Evolutionary conservation across 35 echinoderm and acorn worm species (phyloP).

Genomic region (Ophiothrix spiculata): DNA sequence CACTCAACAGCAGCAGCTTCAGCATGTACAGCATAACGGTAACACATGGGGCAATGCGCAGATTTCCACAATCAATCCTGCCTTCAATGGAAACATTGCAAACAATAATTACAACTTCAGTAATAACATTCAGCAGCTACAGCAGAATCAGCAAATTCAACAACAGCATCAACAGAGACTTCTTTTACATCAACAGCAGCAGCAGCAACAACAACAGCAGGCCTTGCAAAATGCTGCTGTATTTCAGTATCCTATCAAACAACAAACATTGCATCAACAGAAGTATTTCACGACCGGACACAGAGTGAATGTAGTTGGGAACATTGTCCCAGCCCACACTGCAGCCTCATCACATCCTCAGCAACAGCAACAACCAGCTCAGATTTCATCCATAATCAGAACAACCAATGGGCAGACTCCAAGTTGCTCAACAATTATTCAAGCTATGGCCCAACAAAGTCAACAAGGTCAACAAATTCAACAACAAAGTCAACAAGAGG

Average conservation of each 20-base stretch:
- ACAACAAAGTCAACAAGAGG: neutral
- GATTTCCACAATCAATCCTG: neutral
- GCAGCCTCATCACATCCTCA: neutral
- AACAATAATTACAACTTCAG: neutral
- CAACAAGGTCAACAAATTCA: neutral
- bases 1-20: neutral
- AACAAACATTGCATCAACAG: neutral
- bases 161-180: neutral
- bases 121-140: neutral
- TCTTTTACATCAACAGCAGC: conserved; percentile 18
- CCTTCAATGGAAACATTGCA: conserved; percentile 1
- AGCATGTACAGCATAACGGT: neutral
- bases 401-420: neutral
- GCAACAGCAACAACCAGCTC: neutral
- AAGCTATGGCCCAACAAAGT: neutral
- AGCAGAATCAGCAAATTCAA: neutral
- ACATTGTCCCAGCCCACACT: neutral
- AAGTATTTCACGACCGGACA: neutral
- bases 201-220: conserved; percentile 29
- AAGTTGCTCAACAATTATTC: neutral
- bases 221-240: neutral
- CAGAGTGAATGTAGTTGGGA: neutral
- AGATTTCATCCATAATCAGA: neutral
- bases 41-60: neutral
- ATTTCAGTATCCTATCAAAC: neutral